These are phyloP conservation scores for Euura lappo DNA, from an alignment of 1,140 invertebrate species.

Conservation along the genomic window DNA sequence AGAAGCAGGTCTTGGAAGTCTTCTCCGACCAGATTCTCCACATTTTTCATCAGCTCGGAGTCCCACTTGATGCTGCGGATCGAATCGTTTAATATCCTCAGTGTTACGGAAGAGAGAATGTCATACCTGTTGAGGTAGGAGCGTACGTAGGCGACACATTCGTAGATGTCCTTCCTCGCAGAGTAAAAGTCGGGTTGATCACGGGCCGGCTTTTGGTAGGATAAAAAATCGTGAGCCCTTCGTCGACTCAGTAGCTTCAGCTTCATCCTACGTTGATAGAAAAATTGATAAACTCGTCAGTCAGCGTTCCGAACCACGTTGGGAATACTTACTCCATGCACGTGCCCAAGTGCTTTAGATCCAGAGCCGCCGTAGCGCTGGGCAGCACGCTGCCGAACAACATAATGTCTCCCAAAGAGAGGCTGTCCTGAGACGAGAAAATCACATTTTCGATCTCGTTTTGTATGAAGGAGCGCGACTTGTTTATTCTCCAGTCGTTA, in stretches of 20 bases:
- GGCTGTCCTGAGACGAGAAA: slow-evolving; percentile 21
- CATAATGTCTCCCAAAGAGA: slow-evolving; percentile 22
- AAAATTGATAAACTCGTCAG: background rate
- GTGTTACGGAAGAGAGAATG: background rate
- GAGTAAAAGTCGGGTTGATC: slow-evolving; percentile 41
- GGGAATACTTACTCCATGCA: slow-evolving; percentile 46
- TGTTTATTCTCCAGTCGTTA: slow-evolving; percentile 45
- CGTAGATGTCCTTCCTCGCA: slow-evolving; percentile 39
- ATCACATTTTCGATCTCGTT: slow-evolving; percentile 41
- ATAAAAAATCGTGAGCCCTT: slow-evolving; percentile 25
- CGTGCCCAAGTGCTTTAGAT: slow-evolving; percentile 41
- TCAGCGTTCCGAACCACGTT: background rate
- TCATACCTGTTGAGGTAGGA: slow-evolving; percentile 48
- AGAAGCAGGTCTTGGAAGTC: slow-evolving; percentile 40
- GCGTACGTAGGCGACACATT: slow-evolving; percentile 47
- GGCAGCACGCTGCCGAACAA: slow-evolving; percentile 43
- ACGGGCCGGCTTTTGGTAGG: slow-evolving; percentile 21
- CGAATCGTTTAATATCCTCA: no score
- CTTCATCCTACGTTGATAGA: slow-evolving; percentile 37
- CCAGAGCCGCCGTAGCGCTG: slow-evolving; percentile 38
- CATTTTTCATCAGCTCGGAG: slow-evolving; percentile 29
- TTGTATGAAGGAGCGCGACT: slow-evolving; percentile 25
- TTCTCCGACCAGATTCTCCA: slow-evolving; percentile 37
- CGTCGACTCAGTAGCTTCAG: slow-evolving; percentile 48
- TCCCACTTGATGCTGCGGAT: slow-evolving; percentile 41